phyloP scores from a whole-genome alignment of 2,888 invertebrate species.

The Leucoma salicis region DNA sequence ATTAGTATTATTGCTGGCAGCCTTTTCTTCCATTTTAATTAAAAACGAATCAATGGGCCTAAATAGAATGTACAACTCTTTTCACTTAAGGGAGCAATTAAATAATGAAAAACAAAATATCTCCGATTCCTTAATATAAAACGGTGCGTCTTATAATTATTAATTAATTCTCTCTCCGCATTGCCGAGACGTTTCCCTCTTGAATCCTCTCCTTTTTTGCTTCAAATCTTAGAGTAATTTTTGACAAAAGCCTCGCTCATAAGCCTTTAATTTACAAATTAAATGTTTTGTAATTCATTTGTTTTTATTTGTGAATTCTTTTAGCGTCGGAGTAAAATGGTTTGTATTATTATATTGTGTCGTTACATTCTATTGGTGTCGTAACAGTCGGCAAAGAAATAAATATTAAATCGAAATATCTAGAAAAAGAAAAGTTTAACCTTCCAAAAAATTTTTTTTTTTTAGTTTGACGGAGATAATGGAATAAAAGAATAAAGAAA shows the following conservation, averaged over 20 bases:
- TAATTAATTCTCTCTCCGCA: constrained; percentile 15
- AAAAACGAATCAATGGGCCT: neutral
- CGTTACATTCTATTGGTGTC: no score
- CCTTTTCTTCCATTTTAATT: neutral
- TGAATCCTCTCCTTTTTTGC: neutral
- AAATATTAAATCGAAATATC: no score
- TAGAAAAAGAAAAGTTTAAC: no score
- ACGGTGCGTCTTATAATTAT: constrained; percentile 26
- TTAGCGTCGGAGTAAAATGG: no score
- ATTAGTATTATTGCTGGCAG: neutral
- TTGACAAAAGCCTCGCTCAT: constrained; percentile 12
- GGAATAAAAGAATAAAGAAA: no score
- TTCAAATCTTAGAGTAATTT: constrained; percentile 20
- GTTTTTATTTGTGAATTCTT: constrained; percentile 1
- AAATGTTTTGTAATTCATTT: constrained; percentile 18
- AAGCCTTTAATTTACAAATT: constrained; percentile 32
- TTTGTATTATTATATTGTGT: no score
- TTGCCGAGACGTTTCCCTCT: constrained; percentile 21
- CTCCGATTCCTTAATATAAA: constrained; percentile 14
- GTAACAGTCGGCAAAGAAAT: no score
- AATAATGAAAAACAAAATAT: neutral
- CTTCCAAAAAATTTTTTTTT: no score
- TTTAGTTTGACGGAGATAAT: no score
- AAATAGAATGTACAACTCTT: constrained; percentile 1
- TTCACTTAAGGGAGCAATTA: constrained; percentile 1